Percentiles rank a stretch among this genome's conserved stretches.
Conservation (phyloP, 2,888 invertebrate species). For the Pegoplata infirma region DNA sequence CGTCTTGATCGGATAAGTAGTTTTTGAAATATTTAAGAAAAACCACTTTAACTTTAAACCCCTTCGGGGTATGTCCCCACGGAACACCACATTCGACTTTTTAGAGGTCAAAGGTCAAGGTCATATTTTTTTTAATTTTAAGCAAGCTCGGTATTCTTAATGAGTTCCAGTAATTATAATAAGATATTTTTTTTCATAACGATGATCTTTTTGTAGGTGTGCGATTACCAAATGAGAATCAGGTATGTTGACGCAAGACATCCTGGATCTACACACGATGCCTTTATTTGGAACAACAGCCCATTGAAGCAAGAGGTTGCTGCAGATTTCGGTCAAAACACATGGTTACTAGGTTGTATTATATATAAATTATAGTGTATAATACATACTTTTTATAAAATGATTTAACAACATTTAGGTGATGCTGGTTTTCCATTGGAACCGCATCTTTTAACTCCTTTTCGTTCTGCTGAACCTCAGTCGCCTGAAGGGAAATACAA, state of each 20-base stretch:
- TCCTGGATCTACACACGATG: constrained; percentile 23
- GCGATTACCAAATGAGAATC: constrained; percentile 9
- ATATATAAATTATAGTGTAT: not conserved
- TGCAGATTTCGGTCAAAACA: not conserved
- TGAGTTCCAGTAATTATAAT: too few relatives aligned
- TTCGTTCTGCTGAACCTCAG: constrained; percentile 4
- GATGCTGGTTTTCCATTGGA: constrained; percentile 21
- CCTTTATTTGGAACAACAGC: constrained; percentile 24
- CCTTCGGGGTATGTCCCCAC: too few relatives aligned
- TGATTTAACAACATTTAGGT: too few relatives aligned
- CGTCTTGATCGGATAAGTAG: too few relatives aligned
- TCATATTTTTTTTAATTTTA: too few relatives aligned
- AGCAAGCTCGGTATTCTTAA: too few relatives aligned
- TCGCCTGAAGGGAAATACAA: constrained; percentile 18
- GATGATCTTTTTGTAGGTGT: not conserved
- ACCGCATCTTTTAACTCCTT: constrained; percentile 16
- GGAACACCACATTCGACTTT: too few relatives aligned
- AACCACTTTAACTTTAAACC: too few relatives aligned
- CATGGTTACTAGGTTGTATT: constrained; percentile 19
- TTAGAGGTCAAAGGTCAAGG: too few relatives aligned
- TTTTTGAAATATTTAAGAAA: too few relatives aligned
- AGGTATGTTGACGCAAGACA: constrained; percentile 17
- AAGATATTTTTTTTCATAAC: not conserved
- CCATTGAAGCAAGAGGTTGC: not conserved
- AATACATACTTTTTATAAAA: too few relatives aligned